Conservation (phyloP, 30 jellyfish, hydroid and myxozoan species). For the Aurelia sp. region DNA sequence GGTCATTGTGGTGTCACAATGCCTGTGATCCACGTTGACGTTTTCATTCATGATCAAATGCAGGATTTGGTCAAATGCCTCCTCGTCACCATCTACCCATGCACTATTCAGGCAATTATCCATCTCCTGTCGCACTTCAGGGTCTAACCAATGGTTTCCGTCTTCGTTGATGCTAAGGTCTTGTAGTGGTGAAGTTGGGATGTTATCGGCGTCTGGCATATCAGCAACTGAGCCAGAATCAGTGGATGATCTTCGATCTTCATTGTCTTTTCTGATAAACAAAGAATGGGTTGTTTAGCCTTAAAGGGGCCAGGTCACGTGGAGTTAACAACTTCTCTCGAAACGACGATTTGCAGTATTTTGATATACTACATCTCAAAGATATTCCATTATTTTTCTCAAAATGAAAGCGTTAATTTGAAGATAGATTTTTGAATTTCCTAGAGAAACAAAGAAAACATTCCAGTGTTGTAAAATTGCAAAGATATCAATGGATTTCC, state of each 20-base stretch:
- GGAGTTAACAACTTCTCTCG: too few species aligned
- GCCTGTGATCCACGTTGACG: constrained; percentile 70
- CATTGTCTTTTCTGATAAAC: constrained; percentile 11
- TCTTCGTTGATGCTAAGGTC: constrained; percentile 26
- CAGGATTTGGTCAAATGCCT: constrained; percentile 83
- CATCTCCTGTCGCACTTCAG: constrained; percentile 56
- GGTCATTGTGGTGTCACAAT: constrained; percentile 86
- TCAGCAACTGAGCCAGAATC: constrained; percentile 35
- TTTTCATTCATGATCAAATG: constrained; percentile 78
- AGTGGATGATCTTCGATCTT: constrained; percentile 8
- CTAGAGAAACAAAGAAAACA: too few species aligned
- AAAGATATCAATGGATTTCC: too few species aligned
- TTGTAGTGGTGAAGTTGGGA: constrained; percentile 2
- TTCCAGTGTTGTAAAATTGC: too few species aligned
- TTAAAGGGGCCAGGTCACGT: too few species aligned
- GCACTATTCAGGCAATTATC: constrained; percentile 63
- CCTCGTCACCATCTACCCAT: constrained; percentile 90
- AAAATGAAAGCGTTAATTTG: too few species aligned
- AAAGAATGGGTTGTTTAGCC: not conserved
- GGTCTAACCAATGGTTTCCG: constrained; percentile 49
- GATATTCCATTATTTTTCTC: too few species aligned
- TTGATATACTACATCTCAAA: too few species aligned
- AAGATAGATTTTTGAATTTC: too few species aligned
- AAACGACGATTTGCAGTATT: too few species aligned
- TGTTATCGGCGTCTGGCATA: constrained; percentile 6